A percentile compares a stretch with the other conserved stretches of the same genome.
These are phyloP conservation scores for Eupeodes latifasciatus DNA, from an alignment of 2,888 invertebrate genomes.

Conservation along the genomic window DNA sequence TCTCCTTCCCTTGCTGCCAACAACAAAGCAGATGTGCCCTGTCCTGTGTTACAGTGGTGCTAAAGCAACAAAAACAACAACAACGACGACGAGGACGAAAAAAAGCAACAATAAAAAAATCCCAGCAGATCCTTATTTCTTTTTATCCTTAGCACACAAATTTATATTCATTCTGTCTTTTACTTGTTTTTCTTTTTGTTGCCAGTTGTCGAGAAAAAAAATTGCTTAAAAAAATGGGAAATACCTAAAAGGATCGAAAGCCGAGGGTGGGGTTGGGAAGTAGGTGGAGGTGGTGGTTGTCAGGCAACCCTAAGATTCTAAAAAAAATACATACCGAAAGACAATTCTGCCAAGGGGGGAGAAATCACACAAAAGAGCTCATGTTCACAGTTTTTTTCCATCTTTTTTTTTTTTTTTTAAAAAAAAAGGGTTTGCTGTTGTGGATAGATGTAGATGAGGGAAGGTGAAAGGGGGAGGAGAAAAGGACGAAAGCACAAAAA, in stretches of 20 bases:
- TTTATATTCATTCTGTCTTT: slow-evolving; percentile 72
- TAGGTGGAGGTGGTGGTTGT: slow-evolving; percentile 34
- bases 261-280: not conserved
- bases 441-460: not conserved
- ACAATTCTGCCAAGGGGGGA: slow-evolving; percentile 62
- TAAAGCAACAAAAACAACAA: not conserved
- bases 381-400: slow-evolving; percentile 61
- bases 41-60: slow-evolving; percentile 55
- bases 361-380: slow-evolving; percentile 74
- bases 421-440: slow-evolving; percentile 47
- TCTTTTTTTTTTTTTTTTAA: not conserved
- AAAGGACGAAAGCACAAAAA: slow-evolving; percentile 27
- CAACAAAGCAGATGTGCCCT: slow-evolving; percentile 70
- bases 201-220: slow-evolving; percentile 46
- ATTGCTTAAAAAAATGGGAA: slow-evolving; percentile 14
- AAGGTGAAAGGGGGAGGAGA: not conserved
- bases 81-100: not conserved
- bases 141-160: slow-evolving; percentile 67
- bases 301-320: slow-evolving; percentile 57
- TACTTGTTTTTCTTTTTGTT: slow-evolving; percentile 42
- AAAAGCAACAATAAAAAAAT: slow-evolving; percentile 51
- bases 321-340: slow-evolving; percentile 50
- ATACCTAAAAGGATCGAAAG: slow-evolving; percentile 21
- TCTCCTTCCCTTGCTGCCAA: not conserved
- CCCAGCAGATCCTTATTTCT: slow-evolving; percentile 66